Base-by-base conservation (phyloP, 2,113 vertebrate genomes). In the Rhagologus leucostigma region DNA sequence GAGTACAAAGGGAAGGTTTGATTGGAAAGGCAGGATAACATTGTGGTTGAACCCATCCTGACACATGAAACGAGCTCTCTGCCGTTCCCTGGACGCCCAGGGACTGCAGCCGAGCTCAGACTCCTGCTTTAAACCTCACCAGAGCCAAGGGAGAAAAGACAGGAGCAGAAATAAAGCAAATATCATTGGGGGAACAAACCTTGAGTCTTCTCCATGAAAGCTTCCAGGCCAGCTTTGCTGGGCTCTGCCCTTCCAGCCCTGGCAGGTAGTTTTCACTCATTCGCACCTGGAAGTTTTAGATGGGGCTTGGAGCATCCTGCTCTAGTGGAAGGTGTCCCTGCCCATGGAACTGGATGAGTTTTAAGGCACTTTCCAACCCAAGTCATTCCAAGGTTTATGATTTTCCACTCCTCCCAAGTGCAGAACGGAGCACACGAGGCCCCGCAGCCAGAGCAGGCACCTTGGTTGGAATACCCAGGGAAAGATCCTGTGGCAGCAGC, bases 381-480 rank as follows among this genome's bases (percentile, higher is more conserved):
- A 26, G 17, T 7, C 44, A 14, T 17, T 9, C 16, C 60, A 20
- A 41, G 44, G 10, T 6, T 50, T 7, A 2, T 6, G 62, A 37
- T 59, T 67, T 59, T 6, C 37, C n/a, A 11, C 52, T 30, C 52
- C 52, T 53, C 16, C 52, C 6, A 0, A 9, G 50, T 0, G 6
- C 62, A 5, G 35, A 5, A 7, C 0, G 1, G 47, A 42, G 17
- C 3, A 26, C 13, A 4, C 0, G 4, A 23, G 60, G 67, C 32
- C 23, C n/a, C 2, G 46, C 64, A 18, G 24, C 5, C 16, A 4
- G 46, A 19, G 4, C 0, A 29, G 19, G 35, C 11, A 10, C 46
- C 44, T 37, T 0, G 33, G 46, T 1, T 19, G 27, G n/a, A 57
- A 69, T 1, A 62, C 8, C 56, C 64, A 22, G 53, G 49, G 80